Conservation (phyloP, 2,888 invertebrate genomes). For the Clanis bilineata region DNA sequence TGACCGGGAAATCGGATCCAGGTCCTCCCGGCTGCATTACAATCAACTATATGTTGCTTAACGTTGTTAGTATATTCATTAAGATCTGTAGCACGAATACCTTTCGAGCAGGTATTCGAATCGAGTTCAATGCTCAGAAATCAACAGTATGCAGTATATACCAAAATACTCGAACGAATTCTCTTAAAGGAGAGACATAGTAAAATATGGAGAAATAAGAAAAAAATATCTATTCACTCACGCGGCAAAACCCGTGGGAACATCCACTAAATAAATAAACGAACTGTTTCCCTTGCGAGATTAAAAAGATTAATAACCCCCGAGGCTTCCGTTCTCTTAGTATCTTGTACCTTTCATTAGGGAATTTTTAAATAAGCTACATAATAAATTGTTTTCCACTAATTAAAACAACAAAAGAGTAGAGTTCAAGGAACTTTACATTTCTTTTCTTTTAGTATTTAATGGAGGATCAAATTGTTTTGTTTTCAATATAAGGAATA, state of each 20-base stretch:
- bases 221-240: not conserved
- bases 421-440: not conserved
- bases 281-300: conserved; percentile 1
- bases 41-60: too few species aligned
- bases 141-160: too few species aligned
- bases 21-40: too few species aligned
- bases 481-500: conserved; percentile 11
- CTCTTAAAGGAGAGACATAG: too few species aligned
- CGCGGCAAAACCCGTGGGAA: not conserved
- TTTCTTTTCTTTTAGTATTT: not conserved
- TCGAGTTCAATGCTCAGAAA: too few species aligned
- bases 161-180: too few species aligned
- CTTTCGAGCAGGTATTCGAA: too few species aligned
- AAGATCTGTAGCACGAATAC: too few species aligned
- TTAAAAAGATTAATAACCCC: conserved; percentile 1
- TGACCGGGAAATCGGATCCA: too few species aligned
- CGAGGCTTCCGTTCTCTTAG: conserved; percentile 15
- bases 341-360: conserved; percentile 10
- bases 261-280: not conserved
- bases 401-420: conserved; percentile 9
- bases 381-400: conserved; percentile 18
- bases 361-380: conserved; percentile 7
- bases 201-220: not conserved
- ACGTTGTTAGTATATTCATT: too few species aligned
- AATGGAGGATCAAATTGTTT: not conserved